phyloP scores from a whole-genome alignment of 2,797 vertebrate species.

The Jordanella pulchra region DNA sequence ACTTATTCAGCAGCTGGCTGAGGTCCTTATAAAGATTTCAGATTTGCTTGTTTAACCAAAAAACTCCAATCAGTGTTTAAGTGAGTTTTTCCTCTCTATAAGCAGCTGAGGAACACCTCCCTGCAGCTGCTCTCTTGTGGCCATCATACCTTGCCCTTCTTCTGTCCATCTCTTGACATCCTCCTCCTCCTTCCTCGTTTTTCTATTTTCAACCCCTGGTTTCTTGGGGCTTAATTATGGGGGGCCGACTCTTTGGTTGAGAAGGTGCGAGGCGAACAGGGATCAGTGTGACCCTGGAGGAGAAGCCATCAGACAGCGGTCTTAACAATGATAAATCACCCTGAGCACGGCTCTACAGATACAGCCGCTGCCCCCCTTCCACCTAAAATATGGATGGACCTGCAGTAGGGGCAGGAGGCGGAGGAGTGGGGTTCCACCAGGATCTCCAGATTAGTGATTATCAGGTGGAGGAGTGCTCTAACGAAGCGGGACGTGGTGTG shows the following conservation, averaged over 20 bases:
- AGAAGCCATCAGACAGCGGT: conserved; percentile 80
- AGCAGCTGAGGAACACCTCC: not conserved
- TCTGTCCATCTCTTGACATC: conserved; percentile 53
- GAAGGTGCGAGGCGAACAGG: conserved; percentile 58
- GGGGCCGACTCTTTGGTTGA: conserved; percentile 59
- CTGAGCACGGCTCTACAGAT: conserved; percentile 43
- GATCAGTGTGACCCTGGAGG: conserved; percentile 74
- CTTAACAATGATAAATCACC: conserved; percentile 87
- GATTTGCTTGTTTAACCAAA: not conserved
- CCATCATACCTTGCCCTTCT: conserved; percentile 34
- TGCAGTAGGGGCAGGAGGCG: conserved; percentile 16
- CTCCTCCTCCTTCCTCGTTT: conserved; percentile 12
- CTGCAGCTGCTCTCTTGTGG: conserved; percentile 16
- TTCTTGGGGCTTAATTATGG: conserved; percentile 78
- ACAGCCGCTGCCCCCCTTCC: conserved; percentile 44
- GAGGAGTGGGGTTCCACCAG: not conserved
- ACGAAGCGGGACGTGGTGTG: conserved; percentile 43
- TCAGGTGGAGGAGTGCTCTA: conserved; percentile 37
- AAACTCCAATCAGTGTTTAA: not conserved
- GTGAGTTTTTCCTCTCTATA: not conserved
- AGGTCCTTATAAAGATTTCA: not conserved
- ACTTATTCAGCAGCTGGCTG: too few species aligned
- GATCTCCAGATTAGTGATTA: conserved; percentile 54
- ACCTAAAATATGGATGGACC: conserved; percentile 64
- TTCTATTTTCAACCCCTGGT: conserved; percentile 51